Evolutionary conservation across 2,888 invertebrate species (phyloP).

Genomic region (Amphipoea oculea): DNA sequence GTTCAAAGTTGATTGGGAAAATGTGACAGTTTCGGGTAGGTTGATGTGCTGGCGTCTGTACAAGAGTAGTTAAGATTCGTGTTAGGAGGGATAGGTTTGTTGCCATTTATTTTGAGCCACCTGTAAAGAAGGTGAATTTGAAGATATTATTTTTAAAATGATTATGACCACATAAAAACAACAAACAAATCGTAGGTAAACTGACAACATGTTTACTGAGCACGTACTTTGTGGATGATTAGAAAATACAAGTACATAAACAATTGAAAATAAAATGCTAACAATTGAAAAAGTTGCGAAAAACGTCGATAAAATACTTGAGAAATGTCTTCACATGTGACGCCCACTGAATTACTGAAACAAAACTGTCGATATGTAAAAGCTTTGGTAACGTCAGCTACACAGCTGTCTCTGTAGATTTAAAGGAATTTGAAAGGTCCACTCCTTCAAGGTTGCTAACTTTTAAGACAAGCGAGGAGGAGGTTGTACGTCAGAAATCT

Average conservation of each 20-base stretch:
- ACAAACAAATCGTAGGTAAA: conserved; percentile 25
- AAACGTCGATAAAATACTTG: conserved; percentile 10
- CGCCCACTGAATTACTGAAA: conserved; percentile 5
- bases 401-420: conserved; percentile 10
- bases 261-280: conserved; percentile 7
- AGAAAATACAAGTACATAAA: conserved; percentile 6
- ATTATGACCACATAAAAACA: conserved; percentile 27
- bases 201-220: conserved; percentile 39
- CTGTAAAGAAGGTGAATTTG: conserved; percentile 35
- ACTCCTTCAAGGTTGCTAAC: conserved; percentile 50
- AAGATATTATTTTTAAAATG: conserved; percentile 28
- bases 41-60: too few species aligned
- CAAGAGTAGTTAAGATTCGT: neutral
- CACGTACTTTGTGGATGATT: conserved; percentile 7
- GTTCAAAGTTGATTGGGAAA: too few species aligned
- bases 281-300: conserved; percentile 2
- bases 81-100: neutral
- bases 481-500: conserved; percentile 20
- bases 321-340: conserved; percentile 10
- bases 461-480: conserved; percentile 33
- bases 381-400: conserved; percentile 7
- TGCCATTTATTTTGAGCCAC: conserved; percentile 10
- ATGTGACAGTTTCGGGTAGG: too few species aligned
- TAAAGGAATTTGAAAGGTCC: conserved; percentile 50
- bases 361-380: neutral